Base-by-base conservation (phyloP, 2,797 vertebrate genomes). In the Hyperoplus lanceolatus region DNA sequence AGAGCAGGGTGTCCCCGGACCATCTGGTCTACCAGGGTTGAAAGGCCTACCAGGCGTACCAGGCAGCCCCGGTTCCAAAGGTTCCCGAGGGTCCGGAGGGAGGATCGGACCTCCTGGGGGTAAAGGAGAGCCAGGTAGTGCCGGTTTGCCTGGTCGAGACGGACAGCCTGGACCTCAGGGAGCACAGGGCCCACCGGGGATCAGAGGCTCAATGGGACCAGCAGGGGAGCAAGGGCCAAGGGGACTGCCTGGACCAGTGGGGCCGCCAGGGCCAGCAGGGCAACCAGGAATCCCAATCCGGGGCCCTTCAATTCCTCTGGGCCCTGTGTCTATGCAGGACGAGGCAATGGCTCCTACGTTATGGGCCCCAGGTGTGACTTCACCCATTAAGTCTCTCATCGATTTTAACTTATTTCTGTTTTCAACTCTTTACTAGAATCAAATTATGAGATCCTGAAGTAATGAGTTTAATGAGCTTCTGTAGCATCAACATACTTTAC, bases 61-160 rank as follows among this genome's bases (percentile, higher is more conserved):
- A 82, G 98, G 98, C 73, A 95, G 87, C 0, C 95, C 96, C 4
- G 98, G 98, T 21, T 93, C 96, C 48, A 99, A 98, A 93, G 98
- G 98, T 65, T 96, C 97, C 67, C 95, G 97, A 51, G 98, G 98
- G 18, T 98, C 97, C 59, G 96, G 97, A 3, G 98, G 98, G 51
- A 96, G 97, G 91, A 96, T 96, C 0, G 98, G 98, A 71, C 93
- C 95, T 2, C 93, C 96, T 49, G 98, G 98, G 43, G 71, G 94
- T 59, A 98, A 93, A 21, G 98, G 98, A 83, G 97, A 97, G 61
- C 96, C 97, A 10, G 98, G 98, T 2, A 91, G 93, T 43, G 93
- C 95, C 1, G 98, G 97, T 58, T 93, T 96, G 6, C 95, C 95
- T 50, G 98, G 98, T 83, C 96, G 96, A 92, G 97, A 97, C 0